Evolutionary conservation across 2,888 invertebrate species (phyloP).

Genomic region (Furcula furcula): DNA sequence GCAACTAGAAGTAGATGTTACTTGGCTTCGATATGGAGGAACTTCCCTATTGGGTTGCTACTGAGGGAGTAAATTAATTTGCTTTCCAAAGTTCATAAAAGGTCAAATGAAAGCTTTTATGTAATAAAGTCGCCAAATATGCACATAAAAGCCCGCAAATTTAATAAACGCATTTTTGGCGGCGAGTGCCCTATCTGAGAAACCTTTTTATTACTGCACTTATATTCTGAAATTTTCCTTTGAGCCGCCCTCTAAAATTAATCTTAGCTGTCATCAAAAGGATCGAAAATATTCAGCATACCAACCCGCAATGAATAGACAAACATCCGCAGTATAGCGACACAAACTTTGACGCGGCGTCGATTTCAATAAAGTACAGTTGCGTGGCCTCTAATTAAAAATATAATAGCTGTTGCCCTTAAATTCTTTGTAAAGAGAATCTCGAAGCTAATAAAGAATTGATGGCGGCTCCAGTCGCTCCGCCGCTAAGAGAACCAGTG

Average conservation of each 20-base stretch:
- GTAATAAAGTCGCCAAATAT: conserved; percentile 63
- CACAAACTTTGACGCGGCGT: conserved; percentile 63
- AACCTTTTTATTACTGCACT: conserved; percentile 78
- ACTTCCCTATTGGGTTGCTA: too few relatives aligned
- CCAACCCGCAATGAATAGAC: conserved; percentile 58
- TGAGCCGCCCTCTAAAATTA: conserved; percentile 74
- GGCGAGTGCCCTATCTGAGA: conserved; percentile 65
- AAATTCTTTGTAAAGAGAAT: conserved; percentile 52
- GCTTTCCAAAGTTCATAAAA: conserved; percentile 39
- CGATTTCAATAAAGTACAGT: conserved; percentile 53
- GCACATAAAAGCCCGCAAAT: conserved; percentile 72
- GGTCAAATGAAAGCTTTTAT: conserved; percentile 58
- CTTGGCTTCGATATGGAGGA: too few relatives aligned
- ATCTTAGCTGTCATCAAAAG: conserved; percentile 77
- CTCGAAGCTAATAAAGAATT: conserved; percentile 67
- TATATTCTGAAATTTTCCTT: conserved; percentile 77
- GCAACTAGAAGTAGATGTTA: too few relatives aligned
- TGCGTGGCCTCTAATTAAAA: conserved; percentile 55
- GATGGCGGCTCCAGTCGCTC: conserved; percentile 47
- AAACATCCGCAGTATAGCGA: conserved; percentile 31
- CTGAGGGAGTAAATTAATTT: too few relatives aligned
- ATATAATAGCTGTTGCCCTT: conserved; percentile 46
- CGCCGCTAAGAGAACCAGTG: conserved; percentile 53
- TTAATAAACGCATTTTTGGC: conserved; percentile 74
- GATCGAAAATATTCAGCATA: conserved; percentile 68